Conservation (phyloP, 2,888 invertebrate species). For the Tinea semifulvella region DNA sequence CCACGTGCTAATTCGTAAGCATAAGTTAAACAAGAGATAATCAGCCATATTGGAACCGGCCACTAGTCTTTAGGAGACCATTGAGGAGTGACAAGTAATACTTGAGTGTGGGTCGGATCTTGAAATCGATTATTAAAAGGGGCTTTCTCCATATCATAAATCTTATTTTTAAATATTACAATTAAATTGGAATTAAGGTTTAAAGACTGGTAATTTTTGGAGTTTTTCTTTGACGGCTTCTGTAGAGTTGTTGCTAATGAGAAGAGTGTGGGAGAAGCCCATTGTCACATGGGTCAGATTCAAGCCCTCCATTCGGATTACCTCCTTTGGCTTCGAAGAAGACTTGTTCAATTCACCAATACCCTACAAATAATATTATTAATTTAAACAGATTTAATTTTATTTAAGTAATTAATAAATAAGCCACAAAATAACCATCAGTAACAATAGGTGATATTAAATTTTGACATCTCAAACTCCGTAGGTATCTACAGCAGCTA, state of each 20-base stretch:
- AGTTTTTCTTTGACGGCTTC: conserved; percentile 64
- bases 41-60: no score
- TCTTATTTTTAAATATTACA: no score
- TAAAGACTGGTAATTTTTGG: conserved; percentile 57
- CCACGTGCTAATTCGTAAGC: no score
- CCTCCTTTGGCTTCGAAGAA: conserved; percentile 88
- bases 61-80: no score
- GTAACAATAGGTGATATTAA: neutral
- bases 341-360: conserved; percentile 90
- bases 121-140: no score
- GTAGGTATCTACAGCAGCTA: neutral
- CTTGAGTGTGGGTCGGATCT: no score
- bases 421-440: conserved; percentile 3
- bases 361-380: conserved; percentile 72
- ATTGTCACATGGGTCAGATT: conserved; percentile 82
- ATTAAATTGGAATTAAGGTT: conserved; percentile 26
- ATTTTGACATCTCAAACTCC: neutral
- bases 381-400: no score
- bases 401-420: no score
- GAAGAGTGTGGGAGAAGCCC: conserved; percentile 86
- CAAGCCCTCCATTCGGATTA: conserved; percentile 76
- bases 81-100: no score
- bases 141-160: no score
- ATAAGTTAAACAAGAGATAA: no score
- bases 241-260: conserved; percentile 63